These are phyloP conservation scores for Acromyrmex charruanus DNA, from an alignment of 1,140 invertebrate genomes.

Conservation along the genomic window DNA sequence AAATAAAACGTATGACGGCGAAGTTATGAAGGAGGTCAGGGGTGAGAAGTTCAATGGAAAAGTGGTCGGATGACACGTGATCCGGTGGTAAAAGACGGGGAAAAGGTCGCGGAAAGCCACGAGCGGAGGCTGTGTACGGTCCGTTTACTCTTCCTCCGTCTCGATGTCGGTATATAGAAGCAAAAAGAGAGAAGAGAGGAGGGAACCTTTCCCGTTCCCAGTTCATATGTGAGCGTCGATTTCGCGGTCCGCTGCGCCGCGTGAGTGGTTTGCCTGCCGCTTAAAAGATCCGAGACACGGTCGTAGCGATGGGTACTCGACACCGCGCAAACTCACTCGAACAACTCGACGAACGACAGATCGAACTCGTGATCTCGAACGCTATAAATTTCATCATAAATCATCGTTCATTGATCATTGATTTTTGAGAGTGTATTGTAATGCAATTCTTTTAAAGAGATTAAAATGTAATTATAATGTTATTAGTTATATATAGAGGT, in stretches of 20 bases:
- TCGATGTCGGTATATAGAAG: slow-evolving; percentile 65
- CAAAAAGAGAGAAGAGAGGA: slow-evolving; percentile 53
- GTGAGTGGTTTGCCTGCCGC: slow-evolving; percentile 83
- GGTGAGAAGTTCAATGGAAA: slow-evolving; percentile 38
- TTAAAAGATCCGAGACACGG: slow-evolving; percentile 81
- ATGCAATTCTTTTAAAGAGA: neutral
- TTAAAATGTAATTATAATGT: neutral
- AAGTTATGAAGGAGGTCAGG: slow-evolving; percentile 41
- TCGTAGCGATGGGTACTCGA: slow-evolving; percentile 79
- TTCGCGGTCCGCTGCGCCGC: slow-evolving; percentile 85
- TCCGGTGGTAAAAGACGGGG: slow-evolving; percentile 40
- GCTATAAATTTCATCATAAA: neutral
- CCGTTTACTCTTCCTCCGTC: slow-evolving; percentile 65
- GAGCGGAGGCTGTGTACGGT: slow-evolving; percentile 52
- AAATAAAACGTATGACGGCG: slow-evolving; percentile 31
- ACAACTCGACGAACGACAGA: slow-evolving; percentile 57
- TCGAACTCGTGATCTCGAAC: neutral
- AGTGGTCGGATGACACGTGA: slow-evolving; percentile 34
- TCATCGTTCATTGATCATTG: neutral
- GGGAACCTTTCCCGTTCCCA: slow-evolving; percentile 73
- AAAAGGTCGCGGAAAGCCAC: slow-evolving; percentile 67
- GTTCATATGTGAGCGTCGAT: slow-evolving; percentile 87
- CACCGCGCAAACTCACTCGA: slow-evolving; percentile 76
- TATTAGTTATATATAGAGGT: neutral
- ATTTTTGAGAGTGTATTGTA: neutral